Conservation (phyloP, 2,797 vertebrate species). For the Pipistrellus kuhlii region DNA sequence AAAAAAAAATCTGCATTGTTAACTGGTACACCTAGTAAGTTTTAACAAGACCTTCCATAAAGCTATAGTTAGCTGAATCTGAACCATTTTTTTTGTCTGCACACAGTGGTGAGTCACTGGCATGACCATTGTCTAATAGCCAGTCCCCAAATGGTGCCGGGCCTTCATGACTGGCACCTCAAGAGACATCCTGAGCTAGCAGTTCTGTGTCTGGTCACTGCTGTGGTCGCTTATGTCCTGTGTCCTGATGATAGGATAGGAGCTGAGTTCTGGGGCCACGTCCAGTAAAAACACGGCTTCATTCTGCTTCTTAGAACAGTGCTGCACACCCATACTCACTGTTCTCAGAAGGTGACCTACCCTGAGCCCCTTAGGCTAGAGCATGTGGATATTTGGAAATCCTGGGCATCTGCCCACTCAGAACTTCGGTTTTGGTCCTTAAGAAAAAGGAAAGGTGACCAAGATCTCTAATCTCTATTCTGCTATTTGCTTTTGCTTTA, state of each 20-base stretch:
- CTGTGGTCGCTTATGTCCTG: neutral
- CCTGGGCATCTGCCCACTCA: neutral
- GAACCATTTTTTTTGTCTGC: neutral
- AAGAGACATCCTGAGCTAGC: neutral
- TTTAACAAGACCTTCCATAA: neutral
- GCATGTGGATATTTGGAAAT: neutral
- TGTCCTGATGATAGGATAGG: neutral
- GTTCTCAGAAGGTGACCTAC: neutral
- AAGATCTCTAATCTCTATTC: neutral
- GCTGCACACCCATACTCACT: fast-evolving
- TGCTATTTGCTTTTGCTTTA: conserved; percentile 6
- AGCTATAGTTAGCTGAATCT: neutral
- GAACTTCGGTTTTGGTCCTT: conserved; percentile 9
- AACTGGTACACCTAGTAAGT: neutral
- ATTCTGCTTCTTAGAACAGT: neutral
- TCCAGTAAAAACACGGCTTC: neutral
- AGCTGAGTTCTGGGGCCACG: neutral
- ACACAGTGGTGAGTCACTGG: neutral
- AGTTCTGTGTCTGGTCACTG: neutral
- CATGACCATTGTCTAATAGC: neutral
- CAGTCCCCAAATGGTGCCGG: neutral
- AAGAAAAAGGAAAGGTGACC: neutral
- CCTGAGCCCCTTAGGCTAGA: neutral
- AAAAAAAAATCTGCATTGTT: no score
- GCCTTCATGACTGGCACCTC: neutral